Evolutionary conservation across 2,888 invertebrate species (phyloP), one percentile per base, ranked within the genome.

Genomic region (Drosophila algonquin): DNA sequence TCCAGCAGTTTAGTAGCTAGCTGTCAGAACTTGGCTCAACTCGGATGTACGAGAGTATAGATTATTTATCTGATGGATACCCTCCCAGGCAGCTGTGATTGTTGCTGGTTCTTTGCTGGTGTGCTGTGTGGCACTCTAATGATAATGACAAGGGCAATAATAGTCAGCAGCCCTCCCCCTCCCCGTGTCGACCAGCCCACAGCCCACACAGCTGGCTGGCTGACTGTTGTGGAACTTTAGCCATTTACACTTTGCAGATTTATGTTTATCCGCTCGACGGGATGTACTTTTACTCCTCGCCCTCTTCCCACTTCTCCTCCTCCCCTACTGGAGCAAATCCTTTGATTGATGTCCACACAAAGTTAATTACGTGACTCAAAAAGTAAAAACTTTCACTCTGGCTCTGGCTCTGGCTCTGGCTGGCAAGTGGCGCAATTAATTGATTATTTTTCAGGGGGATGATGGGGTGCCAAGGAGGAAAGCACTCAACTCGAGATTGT

Each of bases 91-190:
- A 77, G 77, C 77, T 87, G 84, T 70, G 73, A 71, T 79, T 81
- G 74, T 52, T 67, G 68, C 59, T 63, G 65, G 60, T 53, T 78
- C 55, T 68, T 46, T 58, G 56, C 45, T 14, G 35, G n/a, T 52
- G 63, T 65, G 35, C 18, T 52, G 63, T 65, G 58, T 64, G 55
- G 35, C 76, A 47, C 62, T 79, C 77, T 87, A 83, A 85, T 88
- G 87, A 88, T 88, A 87, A 85, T 85, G 89, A 79, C 89, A 85
- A 81, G 73, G 76, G 79, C 75, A 86, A 88, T 86, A 85, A 85
- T 83, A 85, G 79, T 76, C 77, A 75, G 56, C 16, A 46, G 60
- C 8, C 8, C 50, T 58, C 63, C 63, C 50, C 62, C 8, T 30
- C 46, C 60, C 63, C 63, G 65, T 59, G 3, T 3, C 60, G 56